These are phyloP conservation scores for Panagrolaimus sp. DNA, from an alignment of 1,140 invertebrate species.

Conservation along the genomic window DNA sequence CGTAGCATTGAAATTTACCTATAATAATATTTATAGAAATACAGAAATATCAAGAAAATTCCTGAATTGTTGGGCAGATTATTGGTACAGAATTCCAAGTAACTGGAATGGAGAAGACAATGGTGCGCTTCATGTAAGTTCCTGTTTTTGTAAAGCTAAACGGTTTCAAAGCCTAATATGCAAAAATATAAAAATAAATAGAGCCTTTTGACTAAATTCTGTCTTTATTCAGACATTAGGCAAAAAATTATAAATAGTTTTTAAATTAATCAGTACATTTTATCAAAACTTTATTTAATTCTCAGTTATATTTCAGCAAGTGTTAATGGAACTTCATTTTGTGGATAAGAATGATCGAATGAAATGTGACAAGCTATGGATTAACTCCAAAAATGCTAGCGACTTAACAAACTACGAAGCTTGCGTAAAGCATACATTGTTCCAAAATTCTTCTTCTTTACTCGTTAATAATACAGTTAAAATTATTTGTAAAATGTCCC, in stretches of 20 bases:
- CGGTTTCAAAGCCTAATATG: not conserved
- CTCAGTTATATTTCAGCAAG: constrained; percentile 6
- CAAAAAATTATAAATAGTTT: no score
- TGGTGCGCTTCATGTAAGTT: constrained; percentile 5
- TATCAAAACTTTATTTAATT: no score
- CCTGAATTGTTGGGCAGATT: constrained; percentile 8
- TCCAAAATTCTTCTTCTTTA: not conserved
- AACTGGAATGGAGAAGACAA: constrained; percentile 8
- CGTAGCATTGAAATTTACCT: no score
- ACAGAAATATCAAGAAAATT: not conserved
- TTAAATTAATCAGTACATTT: no score
- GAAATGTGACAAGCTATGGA: not conserved
- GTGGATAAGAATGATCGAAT: not conserved
- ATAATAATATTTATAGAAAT: no score
- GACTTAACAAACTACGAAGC: not conserved
- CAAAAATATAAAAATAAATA: no score
- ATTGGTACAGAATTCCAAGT: not conserved
- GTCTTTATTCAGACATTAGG: no score
- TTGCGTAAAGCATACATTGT: not conserved
- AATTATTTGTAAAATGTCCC: not conserved
- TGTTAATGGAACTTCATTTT: constrained; percentile 3
- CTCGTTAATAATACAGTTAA: not conserved
- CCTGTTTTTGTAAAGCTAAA: no score
- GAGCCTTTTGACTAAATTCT: no score
- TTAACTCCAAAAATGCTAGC: not conserved